Conservation (phyloP, 2,113 vertebrate species). For the Furnarius figulus region DNA sequence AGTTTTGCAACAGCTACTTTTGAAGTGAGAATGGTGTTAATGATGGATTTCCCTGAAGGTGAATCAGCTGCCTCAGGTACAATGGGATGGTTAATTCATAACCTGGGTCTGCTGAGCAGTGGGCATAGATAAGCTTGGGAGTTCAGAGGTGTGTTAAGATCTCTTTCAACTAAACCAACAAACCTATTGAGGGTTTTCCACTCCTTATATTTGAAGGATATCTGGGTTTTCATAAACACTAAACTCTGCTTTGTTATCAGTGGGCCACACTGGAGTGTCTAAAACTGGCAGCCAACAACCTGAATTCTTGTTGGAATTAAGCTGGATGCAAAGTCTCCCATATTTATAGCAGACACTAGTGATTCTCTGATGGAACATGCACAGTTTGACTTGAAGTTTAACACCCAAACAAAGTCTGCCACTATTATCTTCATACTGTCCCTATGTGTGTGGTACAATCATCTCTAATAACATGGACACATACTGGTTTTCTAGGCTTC, state of each 20-base stretch:
- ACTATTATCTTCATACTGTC: background rate
- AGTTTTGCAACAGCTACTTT: background rate
- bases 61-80: background rate
- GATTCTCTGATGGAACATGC: background rate
- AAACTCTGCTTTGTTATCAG: background rate
- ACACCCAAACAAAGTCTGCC: background rate
- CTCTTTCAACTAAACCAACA: background rate
- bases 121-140: background rate
- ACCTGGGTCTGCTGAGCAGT: background rate
- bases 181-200: background rate
- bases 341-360: background rate
- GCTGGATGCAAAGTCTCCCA: background rate
- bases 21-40: background rate
- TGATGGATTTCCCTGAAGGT: background rate
- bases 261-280: background rate
- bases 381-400: background rate
- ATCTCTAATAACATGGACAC: background rate
- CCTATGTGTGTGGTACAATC: background rate
- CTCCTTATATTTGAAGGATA: background rate
- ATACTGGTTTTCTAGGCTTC: background rate
- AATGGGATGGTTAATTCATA: slow-evolving; percentile 33
- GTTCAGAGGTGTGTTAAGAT: background rate
- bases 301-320: background rate
- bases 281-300: background rate
- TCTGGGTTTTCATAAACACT: background rate